Conservation (phyloP, 2,113 vertebrate species). For the Neodon shergylaensis region DNA sequence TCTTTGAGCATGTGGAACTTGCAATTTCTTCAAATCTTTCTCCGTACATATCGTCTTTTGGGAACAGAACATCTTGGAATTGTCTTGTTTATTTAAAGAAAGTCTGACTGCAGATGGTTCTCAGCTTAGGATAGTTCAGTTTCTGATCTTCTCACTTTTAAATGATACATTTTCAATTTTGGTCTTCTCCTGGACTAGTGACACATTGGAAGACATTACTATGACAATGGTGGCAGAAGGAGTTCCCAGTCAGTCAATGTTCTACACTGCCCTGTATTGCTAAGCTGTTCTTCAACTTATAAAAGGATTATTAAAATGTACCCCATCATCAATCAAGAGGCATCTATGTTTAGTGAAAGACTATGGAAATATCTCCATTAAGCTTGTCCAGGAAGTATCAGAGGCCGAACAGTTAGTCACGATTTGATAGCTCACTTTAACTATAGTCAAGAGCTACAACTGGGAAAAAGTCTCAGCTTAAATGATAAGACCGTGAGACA, state of each 20-base stretch:
- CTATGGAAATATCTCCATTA: background rate
- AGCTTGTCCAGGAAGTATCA: background rate
- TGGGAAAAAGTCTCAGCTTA: background rate
- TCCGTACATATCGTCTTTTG: background rate
- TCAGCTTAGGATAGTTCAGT: background rate
- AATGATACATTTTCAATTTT: background rate
- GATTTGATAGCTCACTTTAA: background rate
- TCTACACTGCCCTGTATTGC: background rate
- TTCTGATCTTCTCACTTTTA: background rate
- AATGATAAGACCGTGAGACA: slow-evolving; percentile 16
- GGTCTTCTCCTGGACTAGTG: background rate
- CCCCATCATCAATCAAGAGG: background rate
- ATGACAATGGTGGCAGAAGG: background rate
- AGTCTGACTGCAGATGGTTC: background rate
- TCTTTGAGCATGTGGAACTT: background rate
- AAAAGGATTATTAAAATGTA: background rate
- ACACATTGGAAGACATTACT: background rate
- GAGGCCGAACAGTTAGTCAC: background rate
- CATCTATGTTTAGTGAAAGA: background rate
- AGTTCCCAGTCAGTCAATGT: background rate
- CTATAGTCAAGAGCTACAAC: background rate
- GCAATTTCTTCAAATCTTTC: slow-evolving; percentile 6
- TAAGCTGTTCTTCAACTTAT: background rate
- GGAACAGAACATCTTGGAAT: background rate
- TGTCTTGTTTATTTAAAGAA: background rate